Evolutionary conservation across 2,888 invertebrate genomes (phyloP).

Genomic region (Antheraea assamensis): DNA sequence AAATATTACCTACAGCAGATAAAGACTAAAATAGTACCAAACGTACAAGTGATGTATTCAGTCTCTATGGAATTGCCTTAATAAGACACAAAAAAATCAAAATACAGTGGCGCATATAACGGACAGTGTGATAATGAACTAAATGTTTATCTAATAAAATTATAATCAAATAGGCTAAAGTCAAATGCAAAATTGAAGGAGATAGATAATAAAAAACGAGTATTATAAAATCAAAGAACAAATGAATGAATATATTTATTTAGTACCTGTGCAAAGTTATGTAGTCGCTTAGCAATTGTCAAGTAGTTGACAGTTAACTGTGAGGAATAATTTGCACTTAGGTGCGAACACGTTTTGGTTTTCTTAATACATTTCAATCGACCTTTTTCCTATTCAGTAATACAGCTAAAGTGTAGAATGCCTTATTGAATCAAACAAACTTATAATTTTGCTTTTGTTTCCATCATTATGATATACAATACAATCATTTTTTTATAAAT

Average conservation of each 20-base stretch:
- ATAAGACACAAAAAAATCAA: too few relatives aligned
- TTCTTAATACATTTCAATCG: constrained; percentile 8
- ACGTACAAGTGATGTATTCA: too few relatives aligned
- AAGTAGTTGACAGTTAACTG: constrained; percentile 19
- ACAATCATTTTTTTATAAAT: too few relatives aligned
- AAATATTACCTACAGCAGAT: too few relatives aligned
- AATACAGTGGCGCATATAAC: too few relatives aligned
- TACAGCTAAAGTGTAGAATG: constrained; percentile 2
- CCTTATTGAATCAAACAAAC: constrained; percentile 1
- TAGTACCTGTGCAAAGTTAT: background rate
- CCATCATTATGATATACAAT: background rate
- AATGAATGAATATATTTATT: constrained; percentile 4
- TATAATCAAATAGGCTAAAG: too few relatives aligned
- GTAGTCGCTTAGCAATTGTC: constrained; percentile 9
- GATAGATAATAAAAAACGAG: background rate
- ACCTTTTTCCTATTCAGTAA: constrained; percentile 6
- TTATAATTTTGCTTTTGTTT: background rate
- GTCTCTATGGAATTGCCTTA: too few relatives aligned
- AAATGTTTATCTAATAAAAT: too few relatives aligned
- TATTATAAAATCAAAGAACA: background rate
- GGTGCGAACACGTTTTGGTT: constrained; percentile 17
- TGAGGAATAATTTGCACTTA: constrained; percentile 19
- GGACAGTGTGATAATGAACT: too few relatives aligned
- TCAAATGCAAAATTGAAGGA: too few relatives aligned
- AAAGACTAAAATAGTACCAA: too few relatives aligned